Percentiles rank a stretch among this genome's conserved stretches.
These are phyloP conservation scores for Megaceryle torquata DNA, from an alignment of 2,113 vertebrate species.

Conservation along the genomic window DNA sequence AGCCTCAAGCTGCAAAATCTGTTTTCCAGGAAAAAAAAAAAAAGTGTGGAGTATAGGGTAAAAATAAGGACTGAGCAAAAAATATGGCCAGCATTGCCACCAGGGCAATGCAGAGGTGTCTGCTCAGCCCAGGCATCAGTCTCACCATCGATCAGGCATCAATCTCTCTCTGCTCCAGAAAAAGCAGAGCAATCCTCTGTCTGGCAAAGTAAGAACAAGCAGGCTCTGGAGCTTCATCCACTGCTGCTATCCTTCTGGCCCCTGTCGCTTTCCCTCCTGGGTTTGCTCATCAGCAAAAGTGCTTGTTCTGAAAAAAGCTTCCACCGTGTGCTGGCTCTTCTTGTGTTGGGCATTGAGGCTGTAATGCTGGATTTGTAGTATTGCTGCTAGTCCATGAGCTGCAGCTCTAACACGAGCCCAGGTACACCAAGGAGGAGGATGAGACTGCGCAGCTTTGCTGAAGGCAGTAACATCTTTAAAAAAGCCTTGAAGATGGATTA, in stretches of 20 bases:
- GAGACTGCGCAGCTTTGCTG: background rate
- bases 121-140: background rate
- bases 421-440: background rate
- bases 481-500: no score
- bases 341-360: background rate
- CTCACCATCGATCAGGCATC: background rate
- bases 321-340: background rate
- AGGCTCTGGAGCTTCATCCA: background rate
- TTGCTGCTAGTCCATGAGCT: background rate
- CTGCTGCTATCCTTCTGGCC: background rate
- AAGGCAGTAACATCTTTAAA: background rate
- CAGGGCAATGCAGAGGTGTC: background rate
- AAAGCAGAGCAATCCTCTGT: background rate
- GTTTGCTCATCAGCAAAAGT: background rate
- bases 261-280: background rate
- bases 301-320: background rate
- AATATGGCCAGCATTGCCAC: background rate
- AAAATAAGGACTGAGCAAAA: background rate
- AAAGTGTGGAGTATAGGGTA: background rate
- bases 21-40: background rate
- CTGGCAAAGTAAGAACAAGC: background rate
- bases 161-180: background rate
- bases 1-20: background rate
- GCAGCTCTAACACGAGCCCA: rapidly evolving
- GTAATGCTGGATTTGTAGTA: background rate